These are phyloP conservation scores for Limnephilus auricula DNA, from an alignment of 2,888 invertebrate species.

Conservation along the genomic window DNA sequence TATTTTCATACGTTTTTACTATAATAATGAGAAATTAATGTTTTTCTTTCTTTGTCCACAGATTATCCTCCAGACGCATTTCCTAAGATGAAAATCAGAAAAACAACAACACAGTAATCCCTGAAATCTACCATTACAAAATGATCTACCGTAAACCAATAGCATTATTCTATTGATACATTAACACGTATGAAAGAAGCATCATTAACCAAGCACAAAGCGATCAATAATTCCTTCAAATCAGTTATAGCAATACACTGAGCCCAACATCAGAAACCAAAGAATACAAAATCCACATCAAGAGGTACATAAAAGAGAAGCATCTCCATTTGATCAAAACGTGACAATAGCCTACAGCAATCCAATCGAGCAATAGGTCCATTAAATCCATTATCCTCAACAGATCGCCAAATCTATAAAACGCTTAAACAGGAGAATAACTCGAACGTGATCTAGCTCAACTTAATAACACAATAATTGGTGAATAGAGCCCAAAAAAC, in stretches of 20 bases:
- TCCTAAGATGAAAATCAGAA: neutral
- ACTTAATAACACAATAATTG: too few relatives aligned
- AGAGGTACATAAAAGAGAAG: neutral
- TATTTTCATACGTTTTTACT: too few relatives aligned
- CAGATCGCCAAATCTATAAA: neutral
- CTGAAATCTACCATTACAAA: neutral
- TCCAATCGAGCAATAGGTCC: neutral
- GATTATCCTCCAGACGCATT: neutral
- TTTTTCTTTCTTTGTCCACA: neutral
- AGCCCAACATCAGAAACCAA: neutral
- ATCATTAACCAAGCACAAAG: neutral
- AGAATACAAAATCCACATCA: neutral
- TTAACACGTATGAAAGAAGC: neutral
- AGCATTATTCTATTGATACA: neutral
- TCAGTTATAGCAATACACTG: neutral
- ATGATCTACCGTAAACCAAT: neutral
- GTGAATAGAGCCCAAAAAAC: too few relatives aligned
- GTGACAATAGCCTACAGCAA: neutral
- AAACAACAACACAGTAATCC: neutral
- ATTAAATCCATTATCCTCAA: neutral
- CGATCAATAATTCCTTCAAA: too few relatives aligned
- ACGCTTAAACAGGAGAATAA: neutral
- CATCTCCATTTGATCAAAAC: neutral
- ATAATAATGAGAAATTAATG: neutral
- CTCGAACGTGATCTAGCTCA: too few relatives aligned